Percentiles rank a stretch among this genome's conserved stretches.
These are phyloP conservation scores for Sciurus vulgaris DNA, from an alignment of 2,797 vertebrate genomes.

Conservation along the genomic window DNA sequence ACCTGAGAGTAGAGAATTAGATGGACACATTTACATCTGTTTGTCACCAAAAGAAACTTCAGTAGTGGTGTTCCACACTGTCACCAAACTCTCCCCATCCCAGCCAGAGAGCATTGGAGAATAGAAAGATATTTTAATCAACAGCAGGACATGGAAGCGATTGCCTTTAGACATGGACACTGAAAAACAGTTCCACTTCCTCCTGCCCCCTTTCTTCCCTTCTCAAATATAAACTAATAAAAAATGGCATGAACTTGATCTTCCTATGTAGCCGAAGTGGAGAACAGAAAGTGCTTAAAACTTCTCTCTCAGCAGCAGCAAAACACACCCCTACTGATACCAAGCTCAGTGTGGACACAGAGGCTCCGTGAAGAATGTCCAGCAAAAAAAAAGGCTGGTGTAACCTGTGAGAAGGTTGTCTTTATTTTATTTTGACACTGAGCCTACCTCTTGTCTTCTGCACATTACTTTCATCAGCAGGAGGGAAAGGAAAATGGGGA, in stretches of 20 bases:
- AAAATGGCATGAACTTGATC: background rate
- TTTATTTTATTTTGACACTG: constrained; percentile 42
- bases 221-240: background rate
- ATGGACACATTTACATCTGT: constrained; percentile 91
- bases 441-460: constrained; percentile 82
- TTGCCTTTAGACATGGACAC: constrained; percentile 49
- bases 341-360: background rate
- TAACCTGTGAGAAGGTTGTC: background rate
- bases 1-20: constrained; percentile 89
- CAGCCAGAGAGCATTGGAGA: constrained; percentile 76
- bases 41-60: constrained; percentile 88
- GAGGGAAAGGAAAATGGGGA: constrained; percentile 76
- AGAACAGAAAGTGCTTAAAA: constrained; percentile 1
- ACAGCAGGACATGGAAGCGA: constrained; percentile 44
- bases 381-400: background rate
- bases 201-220: background rate
- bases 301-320: constrained; percentile 24
- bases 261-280: background rate
- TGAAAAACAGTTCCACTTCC: background rate
- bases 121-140: constrained; percentile 76
- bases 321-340: background rate
- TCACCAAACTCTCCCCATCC: constrained; percentile 88
- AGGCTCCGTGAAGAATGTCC: background rate
- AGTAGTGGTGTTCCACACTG: constrained; percentile 89
- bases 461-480: constrained; percentile 81